Evolutionary conservation across 1,140 invertebrate genomes (phyloP).

Genomic region (Platyscapa corneri): DNA sequence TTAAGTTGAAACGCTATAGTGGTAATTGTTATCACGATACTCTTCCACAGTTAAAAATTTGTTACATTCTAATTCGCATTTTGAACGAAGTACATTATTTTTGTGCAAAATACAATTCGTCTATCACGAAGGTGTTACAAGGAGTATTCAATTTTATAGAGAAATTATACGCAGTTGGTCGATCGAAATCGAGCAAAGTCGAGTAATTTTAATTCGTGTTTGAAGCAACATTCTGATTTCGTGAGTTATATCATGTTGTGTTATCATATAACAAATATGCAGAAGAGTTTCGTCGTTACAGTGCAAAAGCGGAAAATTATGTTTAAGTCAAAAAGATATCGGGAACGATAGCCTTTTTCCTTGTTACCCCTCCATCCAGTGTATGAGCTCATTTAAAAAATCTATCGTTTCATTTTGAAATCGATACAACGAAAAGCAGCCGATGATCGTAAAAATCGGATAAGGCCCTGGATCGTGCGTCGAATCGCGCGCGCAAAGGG

Average conservation of each 20-base stretch:
- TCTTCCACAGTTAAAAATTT: background rate
- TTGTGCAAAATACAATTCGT: background rate
- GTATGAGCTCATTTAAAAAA: background rate
- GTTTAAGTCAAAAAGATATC: background rate
- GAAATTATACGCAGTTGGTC: too few relatives aligned
- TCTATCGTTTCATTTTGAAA: background rate
- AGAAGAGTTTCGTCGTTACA: background rate
- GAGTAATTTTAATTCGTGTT: too few relatives aligned
- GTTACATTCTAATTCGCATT: background rate
- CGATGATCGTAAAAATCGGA: too few relatives aligned
- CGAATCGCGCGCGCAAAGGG: background rate
- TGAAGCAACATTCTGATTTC: too few relatives aligned
- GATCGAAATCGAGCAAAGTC: too few relatives aligned
- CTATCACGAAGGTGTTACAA: too few relatives aligned
- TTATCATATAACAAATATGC: constrained; percentile 6
- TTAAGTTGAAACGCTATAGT: background rate
- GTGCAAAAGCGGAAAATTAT: constrained; percentile 5
- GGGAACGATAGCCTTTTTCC: background rate
- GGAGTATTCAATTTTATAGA: too few relatives aligned
- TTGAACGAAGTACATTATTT: background rate
- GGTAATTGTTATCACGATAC: background rate
- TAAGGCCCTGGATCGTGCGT: background rate
- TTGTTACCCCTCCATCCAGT: background rate
- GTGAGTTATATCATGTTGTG: too few relatives aligned
- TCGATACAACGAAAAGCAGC: too few relatives aligned